These are phyloP conservation scores for Poecilia velifera DNA, from an alignment of 2,797 vertebrate genomes.

Conservation along the genomic window DNA sequence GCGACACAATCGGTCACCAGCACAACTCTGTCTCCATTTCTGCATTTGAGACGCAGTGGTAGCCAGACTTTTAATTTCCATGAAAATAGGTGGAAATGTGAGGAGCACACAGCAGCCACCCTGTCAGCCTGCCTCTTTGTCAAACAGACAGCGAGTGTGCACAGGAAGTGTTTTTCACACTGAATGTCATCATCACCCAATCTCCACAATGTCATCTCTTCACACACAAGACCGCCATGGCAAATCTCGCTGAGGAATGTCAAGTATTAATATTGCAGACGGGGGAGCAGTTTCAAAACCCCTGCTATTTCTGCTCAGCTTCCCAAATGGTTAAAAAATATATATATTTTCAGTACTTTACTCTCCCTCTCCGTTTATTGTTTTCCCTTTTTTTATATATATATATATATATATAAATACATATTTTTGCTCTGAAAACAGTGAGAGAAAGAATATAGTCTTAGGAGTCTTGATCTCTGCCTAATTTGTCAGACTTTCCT, in stretches of 20 bases:
- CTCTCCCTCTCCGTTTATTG: neutral
- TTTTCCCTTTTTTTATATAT: neutral
- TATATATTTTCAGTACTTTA: neutral
- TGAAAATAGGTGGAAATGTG: slow-evolving; percentile 41
- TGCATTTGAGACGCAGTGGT: slow-evolving; percentile 9
- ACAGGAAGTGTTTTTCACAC: slow-evolving; percentile 47
- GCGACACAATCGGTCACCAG: neutral
- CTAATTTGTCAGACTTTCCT: neutral
- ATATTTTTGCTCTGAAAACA: slow-evolving; percentile 8
- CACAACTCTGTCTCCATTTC: slow-evolving; percentile 18
- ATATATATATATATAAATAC: no score
- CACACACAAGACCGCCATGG: slow-evolving; percentile 52
- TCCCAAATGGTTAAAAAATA: slow-evolving; percentile 3
- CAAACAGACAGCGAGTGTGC: slow-evolving; percentile 47
- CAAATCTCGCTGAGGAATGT: slow-evolving; percentile 54
- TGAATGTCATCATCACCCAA: slow-evolving; percentile 58
- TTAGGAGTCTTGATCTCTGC: slow-evolving; percentile 15
- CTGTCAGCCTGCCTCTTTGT: slow-evolving; percentile 41
- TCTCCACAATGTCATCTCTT: slow-evolving; percentile 57
- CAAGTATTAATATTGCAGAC: slow-evolving; percentile 63
- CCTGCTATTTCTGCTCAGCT: slow-evolving; percentile 4
- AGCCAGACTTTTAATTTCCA: slow-evolving; percentile 51
- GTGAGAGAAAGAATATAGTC: neutral
- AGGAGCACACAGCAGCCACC: slow-evolving; percentile 34
- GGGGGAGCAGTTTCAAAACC: slow-evolving; percentile 19